A percentile compares a stretch with the other conserved stretches of the same genome.
phyloP scores from a whole-genome alignment of 53 echinoderm and acorn worm genomes.

The Pentamera pediparva region DNA sequence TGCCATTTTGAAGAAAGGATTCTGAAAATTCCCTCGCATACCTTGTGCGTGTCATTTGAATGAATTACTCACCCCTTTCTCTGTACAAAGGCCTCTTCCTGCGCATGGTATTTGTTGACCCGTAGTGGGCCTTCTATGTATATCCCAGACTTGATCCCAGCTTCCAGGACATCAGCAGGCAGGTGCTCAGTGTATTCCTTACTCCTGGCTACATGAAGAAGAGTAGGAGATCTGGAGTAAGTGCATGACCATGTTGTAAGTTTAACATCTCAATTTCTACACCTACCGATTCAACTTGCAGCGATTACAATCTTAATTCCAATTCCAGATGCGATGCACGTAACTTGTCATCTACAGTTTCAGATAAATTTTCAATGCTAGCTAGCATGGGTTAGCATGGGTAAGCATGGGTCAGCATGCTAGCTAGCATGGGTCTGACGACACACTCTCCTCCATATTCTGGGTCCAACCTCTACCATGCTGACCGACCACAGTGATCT shows the following conservation, averaged over 20 bases:
- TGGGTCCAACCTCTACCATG: too few relatives aligned
- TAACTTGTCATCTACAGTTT: too few relatives aligned
- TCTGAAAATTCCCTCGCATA: too few relatives aligned
- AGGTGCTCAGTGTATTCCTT: constrained; percentile 79
- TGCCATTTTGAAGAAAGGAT: too few relatives aligned
- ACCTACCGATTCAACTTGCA: not conserved
- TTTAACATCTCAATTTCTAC: not conserved
- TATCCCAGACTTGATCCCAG: constrained; percentile 79
- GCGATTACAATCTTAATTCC: not conserved
- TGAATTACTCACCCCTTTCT: constrained; percentile 56
- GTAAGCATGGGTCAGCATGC: too few relatives aligned
- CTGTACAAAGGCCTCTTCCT: constrained; percentile 78
- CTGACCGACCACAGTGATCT: too few relatives aligned
- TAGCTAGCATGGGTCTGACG: too few relatives aligned
- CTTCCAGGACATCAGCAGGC: constrained; percentile 48
- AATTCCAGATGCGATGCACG: not conserved
- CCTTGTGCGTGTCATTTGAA: not conserved
- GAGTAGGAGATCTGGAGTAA: too few relatives aligned
- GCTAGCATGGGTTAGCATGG: too few relatives aligned
- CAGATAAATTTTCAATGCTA: too few relatives aligned
- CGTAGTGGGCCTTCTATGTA: constrained; percentile 66
- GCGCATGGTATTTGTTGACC: constrained; percentile 90
- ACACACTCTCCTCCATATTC: too few relatives aligned
- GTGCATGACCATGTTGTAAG: too few relatives aligned
- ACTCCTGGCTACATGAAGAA: constrained; percentile 36